A percentile compares a stretch with the other conserved stretches of the same genome.
phyloP scores from a whole-genome alignment of 2,113 vertebrate genomes.

The Anarhynchus alexandrinus region DNA sequence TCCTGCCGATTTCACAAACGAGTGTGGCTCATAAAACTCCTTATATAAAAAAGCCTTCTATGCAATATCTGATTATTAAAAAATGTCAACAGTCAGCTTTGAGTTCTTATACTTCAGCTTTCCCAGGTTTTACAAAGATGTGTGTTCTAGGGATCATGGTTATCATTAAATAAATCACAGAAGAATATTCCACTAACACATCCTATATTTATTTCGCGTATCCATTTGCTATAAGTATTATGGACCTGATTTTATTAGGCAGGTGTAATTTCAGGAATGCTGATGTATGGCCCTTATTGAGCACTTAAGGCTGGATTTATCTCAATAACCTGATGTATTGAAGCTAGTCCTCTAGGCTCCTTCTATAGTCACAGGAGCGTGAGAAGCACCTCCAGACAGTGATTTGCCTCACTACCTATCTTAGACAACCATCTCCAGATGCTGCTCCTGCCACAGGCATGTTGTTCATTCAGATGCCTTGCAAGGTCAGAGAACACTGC shows the following conservation, averaged over 20 bases:
- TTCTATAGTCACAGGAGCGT: not conserved
- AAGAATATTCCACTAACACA: not conserved
- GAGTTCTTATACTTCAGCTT: not conserved
- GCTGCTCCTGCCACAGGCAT: not conserved
- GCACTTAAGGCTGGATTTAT: not conserved
- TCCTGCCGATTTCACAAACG: not conserved
- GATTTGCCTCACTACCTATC: not conserved
- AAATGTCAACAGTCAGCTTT: not conserved
- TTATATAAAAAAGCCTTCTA: not conserved
- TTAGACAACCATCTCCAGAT: constrained; percentile 21
- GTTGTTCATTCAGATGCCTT: not conserved
- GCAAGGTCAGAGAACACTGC: not conserved
- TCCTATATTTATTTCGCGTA: not conserved
- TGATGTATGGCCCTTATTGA: not conserved
- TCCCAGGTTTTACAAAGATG: constrained; percentile 23
- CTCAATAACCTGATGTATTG: not conserved
- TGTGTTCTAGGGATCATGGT: not conserved
- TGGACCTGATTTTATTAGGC: not conserved
- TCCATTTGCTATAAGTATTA: not conserved
- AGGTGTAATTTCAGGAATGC: constrained; percentile 14
- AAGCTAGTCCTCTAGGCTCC: not conserved
- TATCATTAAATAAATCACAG: constrained; percentile 10
- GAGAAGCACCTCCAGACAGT: not conserved
- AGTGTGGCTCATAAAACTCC: not conserved
- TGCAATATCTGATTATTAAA: not conserved